These are phyloP conservation scores for Microctonus aethiopoides DNA, from an alignment of 2,888 invertebrate species.

Conservation along the genomic window DNA sequence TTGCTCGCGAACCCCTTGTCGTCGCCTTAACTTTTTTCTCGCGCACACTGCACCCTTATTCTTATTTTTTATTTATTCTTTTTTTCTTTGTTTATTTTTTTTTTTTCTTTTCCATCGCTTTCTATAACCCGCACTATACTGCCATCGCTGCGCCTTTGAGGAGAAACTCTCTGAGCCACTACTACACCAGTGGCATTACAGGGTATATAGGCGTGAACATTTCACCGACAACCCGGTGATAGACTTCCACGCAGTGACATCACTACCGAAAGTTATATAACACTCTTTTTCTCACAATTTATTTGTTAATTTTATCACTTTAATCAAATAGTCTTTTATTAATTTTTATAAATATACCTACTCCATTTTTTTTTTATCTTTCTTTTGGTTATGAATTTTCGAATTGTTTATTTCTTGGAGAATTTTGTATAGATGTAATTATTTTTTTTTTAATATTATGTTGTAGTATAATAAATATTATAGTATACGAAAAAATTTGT, in stretches of 20 bases:
- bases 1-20: constrained; percentile 40
- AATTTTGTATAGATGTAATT: too few species aligned
- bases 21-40: constrained; percentile 17
- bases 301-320: neutral
- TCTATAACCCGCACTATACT: neutral
- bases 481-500: too few species aligned
- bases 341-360: too few species aligned
- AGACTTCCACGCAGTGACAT: neutral
- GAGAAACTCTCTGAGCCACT: neutral
- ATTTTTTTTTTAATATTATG: too few species aligned
- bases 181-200: neutral
- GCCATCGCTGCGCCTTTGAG: neutral
- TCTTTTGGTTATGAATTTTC: too few species aligned
- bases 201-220: neutral
- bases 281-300: neutral
- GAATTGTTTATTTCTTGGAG: too few species aligned
- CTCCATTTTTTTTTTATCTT: too few species aligned
- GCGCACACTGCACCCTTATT: neutral
- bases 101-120: too few species aligned
- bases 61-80: neutral
- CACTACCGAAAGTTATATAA: neutral
- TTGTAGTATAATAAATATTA: too few species aligned
- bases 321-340: neutral
- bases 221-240: neutral
- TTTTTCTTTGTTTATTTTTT: too few species aligned